Percentiles rank a stretch among this genome's conserved stretches.
Conservation (phyloP, 2,888 invertebrate genomes). For the Micoletzkya japonica region DNA sequence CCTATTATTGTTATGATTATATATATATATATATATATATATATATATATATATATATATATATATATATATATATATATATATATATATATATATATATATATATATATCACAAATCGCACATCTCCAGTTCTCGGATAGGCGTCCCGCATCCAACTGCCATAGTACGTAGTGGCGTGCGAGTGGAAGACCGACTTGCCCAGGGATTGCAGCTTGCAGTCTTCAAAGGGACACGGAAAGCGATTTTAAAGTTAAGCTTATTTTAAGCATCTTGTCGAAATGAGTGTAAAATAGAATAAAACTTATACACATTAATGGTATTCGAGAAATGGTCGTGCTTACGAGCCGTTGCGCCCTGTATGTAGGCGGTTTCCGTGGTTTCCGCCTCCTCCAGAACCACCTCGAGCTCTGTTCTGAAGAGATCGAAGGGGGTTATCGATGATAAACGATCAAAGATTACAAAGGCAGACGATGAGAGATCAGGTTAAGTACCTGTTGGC, state of each 20-base stretch:
- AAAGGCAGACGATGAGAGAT: background rate
- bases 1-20: background rate
- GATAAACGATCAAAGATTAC: background rate
- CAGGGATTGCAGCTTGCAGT: constrained; percentile 64
- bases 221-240: constrained; percentile 42
- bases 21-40: background rate
- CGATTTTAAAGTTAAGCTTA: background rate
- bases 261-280: constrained; percentile 13
- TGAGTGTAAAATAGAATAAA: background rate
- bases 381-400: constrained; percentile 40
- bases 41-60: background rate
- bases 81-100: background rate
- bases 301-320: no score
- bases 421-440: background rate
- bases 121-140: constrained; percentile 60
- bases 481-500: constrained; percentile 40
- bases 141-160: constrained; percentile 67
- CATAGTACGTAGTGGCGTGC: constrained; percentile 65
- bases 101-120: no score
- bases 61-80: background rate
- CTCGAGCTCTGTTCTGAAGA: constrained; percentile 25
- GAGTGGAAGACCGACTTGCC: constrained; percentile 67
- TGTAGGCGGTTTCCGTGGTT: constrained; percentile 61
- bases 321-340: constrained; percentile 12
- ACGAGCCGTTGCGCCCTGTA: constrained; percentile 63